Conservation (phyloP, 2,113 vertebrate species). For the Rhea americana region DNA sequence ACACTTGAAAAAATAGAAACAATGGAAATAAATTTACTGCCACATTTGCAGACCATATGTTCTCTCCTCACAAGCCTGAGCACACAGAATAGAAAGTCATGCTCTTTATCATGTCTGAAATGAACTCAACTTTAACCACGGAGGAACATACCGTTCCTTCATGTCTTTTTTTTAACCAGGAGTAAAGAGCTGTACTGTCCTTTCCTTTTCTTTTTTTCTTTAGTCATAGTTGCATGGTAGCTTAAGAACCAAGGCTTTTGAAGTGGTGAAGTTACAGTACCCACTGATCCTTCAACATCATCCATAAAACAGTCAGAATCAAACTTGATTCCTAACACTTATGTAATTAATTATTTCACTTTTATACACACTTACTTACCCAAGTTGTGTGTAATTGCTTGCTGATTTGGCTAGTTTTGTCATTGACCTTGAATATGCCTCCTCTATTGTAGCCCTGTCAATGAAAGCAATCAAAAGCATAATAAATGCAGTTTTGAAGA, state of each 20-base stretch:
- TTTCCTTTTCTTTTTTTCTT: neutral
- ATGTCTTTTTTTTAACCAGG: too few species aligned
- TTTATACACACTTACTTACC: conserved; percentile 79
- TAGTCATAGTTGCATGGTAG: neutral
- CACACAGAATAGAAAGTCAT: neutral
- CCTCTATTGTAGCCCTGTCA: conserved; percentile 92
- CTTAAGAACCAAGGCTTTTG: neutral
- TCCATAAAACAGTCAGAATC: neutral
- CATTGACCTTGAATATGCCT: conserved; percentile 94
- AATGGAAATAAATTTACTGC: neutral
- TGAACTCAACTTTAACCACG: neutral
- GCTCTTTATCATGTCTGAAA: neutral
- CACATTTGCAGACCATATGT: neutral
- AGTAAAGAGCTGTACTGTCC: neutral
- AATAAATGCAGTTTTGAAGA: neutral
- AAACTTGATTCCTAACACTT: neutral
- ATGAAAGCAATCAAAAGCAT: conserved; percentile 26
- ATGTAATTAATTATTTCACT: neutral
- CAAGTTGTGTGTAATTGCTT: conserved; percentile 93
- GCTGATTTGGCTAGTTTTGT: conserved; percentile 95
- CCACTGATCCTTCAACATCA: neutral
- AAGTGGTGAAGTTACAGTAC: neutral
- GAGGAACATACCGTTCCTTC: neutral
- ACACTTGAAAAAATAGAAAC: neutral
- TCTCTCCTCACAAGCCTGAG: neutral